Percentiles rank a stretch among this genome's conserved stretches.
Evolutionary conservation across 2,113 vertebrate species (phyloP).

Genomic region (Forbesichthys agassizii): DNA sequence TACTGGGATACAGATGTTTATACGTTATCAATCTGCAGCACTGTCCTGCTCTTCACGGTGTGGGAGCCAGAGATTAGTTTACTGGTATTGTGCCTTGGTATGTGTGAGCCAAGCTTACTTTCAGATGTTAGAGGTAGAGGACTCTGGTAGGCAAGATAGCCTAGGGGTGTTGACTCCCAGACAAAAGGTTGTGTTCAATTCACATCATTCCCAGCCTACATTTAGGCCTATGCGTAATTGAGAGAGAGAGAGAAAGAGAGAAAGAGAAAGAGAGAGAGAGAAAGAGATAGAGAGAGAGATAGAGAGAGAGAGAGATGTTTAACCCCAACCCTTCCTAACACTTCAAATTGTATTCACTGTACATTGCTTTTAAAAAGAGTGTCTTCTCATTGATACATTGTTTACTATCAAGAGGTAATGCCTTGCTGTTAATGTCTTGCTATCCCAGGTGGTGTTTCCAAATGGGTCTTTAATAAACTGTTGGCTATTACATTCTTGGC

Average conservation of each 20-base stretch:
- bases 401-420: not conserved
- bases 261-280: no score
- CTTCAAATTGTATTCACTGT: no score
- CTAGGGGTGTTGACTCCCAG: not conserved
- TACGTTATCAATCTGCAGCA: conserved; percentile 19
- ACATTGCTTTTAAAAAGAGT: no score
- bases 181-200: no score
- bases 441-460: not conserved
- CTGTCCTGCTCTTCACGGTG: conserved; percentile 29
- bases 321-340: no score
- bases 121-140: not conserved
- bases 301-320: no score
- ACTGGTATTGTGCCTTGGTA: conserved; percentile 1
- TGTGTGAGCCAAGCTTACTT: not conserved
- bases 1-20: conserved; percentile 12
- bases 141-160: not conserved
- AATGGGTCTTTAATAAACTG: conserved; percentile 1
- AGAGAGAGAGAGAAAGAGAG: no score
- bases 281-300: no score
- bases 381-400: no score
- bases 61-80: conserved; percentile 8
- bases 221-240: no score
- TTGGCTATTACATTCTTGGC: not conserved
- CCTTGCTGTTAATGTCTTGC: not conserved
- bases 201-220: no score